These are phyloP conservation scores for Parnassius mnemosyne DNA, from an alignment of 2,888 invertebrate species.

Conservation along the genomic window DNA sequence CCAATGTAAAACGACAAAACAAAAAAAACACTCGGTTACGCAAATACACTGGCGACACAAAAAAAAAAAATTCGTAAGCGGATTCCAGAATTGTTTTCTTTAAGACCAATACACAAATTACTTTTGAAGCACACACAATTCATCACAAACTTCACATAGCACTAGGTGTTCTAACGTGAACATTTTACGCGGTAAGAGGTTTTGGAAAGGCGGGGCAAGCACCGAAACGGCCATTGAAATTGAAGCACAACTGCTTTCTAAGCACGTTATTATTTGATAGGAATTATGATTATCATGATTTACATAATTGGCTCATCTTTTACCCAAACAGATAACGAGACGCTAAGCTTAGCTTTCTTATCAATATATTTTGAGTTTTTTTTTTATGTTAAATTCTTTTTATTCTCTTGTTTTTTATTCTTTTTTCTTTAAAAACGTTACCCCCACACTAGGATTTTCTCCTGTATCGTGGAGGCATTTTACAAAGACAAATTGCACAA, in stretches of 20 bases:
- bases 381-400: neutral
- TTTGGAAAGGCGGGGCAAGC: slow-evolving; percentile 70
- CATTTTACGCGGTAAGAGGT: slow-evolving; percentile 54
- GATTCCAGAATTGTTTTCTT: neutral
- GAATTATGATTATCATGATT: slow-evolving; percentile 36
- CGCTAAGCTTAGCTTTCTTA: neutral
- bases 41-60: slow-evolving; percentile 11
- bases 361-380: neutral
- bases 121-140: slow-evolving; percentile 35
- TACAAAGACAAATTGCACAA: too few relatives aligned
- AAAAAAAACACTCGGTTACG: slow-evolving; percentile 17
- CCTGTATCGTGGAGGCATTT: too few relatives aligned
- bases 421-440: too few relatives aligned
- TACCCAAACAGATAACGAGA: slow-evolving; percentile 1
- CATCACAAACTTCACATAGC: slow-evolving; percentile 40
- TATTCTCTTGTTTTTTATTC: too few relatives aligned
- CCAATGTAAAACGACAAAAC: neutral
- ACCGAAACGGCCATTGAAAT: slow-evolving; percentile 61
- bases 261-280: slow-evolving; percentile 40
- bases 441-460: too few relatives aligned
- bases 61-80: neutral
- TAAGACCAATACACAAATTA: neutral
- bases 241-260: slow-evolving; percentile 50
- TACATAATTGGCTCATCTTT: slow-evolving; percentile 25
- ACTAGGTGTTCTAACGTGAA: slow-evolving; percentile 48